These are phyloP conservation scores for Formica aserva DNA, from an alignment of 2,888 invertebrate genomes.

Conservation along the genomic window DNA sequence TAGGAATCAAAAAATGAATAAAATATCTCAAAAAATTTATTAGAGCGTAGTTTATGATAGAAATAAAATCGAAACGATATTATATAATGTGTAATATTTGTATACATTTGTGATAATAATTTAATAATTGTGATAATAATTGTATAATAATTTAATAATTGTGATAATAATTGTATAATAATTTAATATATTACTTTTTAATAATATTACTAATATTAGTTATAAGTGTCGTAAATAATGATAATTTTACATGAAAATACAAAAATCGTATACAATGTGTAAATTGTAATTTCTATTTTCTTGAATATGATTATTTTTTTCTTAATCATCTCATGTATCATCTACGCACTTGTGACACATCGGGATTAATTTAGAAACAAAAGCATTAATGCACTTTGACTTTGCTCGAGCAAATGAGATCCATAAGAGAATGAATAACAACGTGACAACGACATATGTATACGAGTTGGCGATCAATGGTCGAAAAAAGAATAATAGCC, in stretches of 20 bases:
- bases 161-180: too few species aligned
- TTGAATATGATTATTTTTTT: not conserved
- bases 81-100: not conserved
- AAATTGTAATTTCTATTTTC: not conserved
- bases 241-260: not conserved
- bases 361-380: not conserved
- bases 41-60: not conserved
- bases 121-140: too few species aligned
- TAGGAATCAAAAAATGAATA: not conserved
- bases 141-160: too few species aligned
- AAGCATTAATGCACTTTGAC: not conserved
- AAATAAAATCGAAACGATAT: not conserved
- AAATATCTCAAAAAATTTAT: not conserved
- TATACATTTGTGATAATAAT: too few species aligned
- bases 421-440: not conserved
- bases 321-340: not conserved
- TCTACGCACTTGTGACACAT: not conserved
- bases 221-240: not conserved
- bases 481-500: conserved; percentile 16
- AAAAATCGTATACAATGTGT: not conserved
- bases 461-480: not conserved
- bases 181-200: too few species aligned
- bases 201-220: too few species aligned
- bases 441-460: not conserved
- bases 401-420: not conserved